Evolutionary conservation across 1,140 invertebrate genomes (phyloP), one percentile per base, ranked within the genome.

Genomic region (Halesus radiatus): DNA sequence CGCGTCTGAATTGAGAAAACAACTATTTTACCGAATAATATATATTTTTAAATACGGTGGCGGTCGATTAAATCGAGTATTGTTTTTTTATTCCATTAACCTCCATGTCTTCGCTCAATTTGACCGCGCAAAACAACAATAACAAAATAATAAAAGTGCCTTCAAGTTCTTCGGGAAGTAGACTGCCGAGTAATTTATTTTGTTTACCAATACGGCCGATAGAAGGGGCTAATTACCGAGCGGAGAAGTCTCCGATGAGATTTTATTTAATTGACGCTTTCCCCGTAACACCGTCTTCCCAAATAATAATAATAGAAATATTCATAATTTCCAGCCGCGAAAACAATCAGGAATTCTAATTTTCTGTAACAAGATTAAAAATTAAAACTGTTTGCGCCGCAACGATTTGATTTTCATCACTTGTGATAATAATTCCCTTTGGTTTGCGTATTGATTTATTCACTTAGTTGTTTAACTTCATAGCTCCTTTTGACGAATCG

Each of bases 351-450:
- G 79, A 81, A 29, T 45, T 64, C 60, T 37, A 81, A 74, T 79
- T 79, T 45, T 45, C 75, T 68, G 53, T 79, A 81, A 81, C 79
- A 81, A 81, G 77, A 81, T 81, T 81, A 81, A 60, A 70, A 79
- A 79, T 68, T 76, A 23, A 76, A 77, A 79, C 74, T 81, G 77
- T 64, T 73, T 56, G 29, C 23, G 22, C 13, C 26, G 16, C 32
- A 32, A 26, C 62, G 62, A 66, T 29, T 29, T 29, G n/a, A 29
- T 29, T 66, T 29, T 16, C 62, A 26, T 29, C 62, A 66, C 62
- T 66, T 66, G 37, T 32, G 62, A 26, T 26, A 32, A 26, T 29
- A 22, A 23, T 60, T 66, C 26, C 26, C n/a, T 29, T 66, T 66
- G 62, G 3, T n/a, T 32, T n/a, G 26, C 32, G 22, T 66, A n/a